Base-by-base conservation (phyloP, 2,113 vertebrate species). In the Aegithalos caudatus region DNA sequence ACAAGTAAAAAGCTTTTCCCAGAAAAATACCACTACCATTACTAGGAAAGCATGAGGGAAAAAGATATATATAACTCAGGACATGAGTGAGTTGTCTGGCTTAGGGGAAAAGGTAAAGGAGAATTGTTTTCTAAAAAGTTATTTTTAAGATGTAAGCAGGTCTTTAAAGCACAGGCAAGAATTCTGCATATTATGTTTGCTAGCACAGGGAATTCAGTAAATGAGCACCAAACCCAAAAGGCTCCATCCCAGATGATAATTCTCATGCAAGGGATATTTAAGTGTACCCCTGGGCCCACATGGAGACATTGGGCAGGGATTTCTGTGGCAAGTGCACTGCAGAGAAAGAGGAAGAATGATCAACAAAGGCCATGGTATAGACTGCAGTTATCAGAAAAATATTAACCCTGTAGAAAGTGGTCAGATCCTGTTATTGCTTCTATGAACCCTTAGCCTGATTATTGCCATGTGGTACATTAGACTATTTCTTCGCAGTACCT, bases 131-230 rank as follows among this genome's bases (percentile, higher is more conserved):
- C 48, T 74, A 64, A 71, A 76, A 92, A 73, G 84, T 70, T 91
- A 66, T 91, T 95, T 92, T 94, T 78, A 62, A 88, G 82, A 83
- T 27, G 51, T 54, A 96, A 94, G 56, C 56, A 88, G 40, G 56
- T 45, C 88, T 95, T 96, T 88, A 84, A 90, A 94, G 81, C 64
- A 70, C 51, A 93, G 58, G 60, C 88, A 81, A 70, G 65, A 67
- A 60, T 73, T 93, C 57, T 89, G 44, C 53, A 47, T 84, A 29
- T 78, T 81, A 38, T 53, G 42, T 80, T 91, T 53, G 35, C 29
- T 65, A 73, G 77, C 78, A 84, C 19, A 73, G 78, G 70, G 89
- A 95, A 93, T 94, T 80, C 62, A 78, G 51, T 24, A 90, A 88
- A 94, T 28, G 56, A 95, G 38, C 17, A 70, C 29, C 11, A 19